Conservation (phyloP, 2,888 invertebrate species). For the Sisyra terminalis region DNA sequence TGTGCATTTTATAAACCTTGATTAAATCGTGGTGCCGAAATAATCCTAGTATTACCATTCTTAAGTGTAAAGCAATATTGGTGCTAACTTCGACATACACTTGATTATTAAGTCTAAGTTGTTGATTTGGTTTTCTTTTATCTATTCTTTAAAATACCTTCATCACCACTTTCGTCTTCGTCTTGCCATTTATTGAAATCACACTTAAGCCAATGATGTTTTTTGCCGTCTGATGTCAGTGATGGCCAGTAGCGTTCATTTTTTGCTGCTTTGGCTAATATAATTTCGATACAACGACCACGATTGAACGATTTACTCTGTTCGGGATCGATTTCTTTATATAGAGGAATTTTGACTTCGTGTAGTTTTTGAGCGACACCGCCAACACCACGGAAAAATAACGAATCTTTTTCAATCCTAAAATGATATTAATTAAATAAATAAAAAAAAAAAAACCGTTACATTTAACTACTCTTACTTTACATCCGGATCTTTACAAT, state of each 20-base stretch:
- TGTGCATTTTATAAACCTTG: no score
- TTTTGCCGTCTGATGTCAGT: constrained; percentile 72
- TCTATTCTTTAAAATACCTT: no score
- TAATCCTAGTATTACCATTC: no score
- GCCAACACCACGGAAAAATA: constrained; percentile 74
- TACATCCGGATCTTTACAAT: constrained; percentile 69
- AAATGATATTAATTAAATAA: no score
- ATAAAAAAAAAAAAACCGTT: constrained; percentile 11
- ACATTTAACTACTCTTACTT: constrained; percentile 32
- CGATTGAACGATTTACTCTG: constrained; percentile 55
- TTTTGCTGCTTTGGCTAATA: constrained; percentile 45
- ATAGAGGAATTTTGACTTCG: constrained; percentile 77
- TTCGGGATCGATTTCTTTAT: constrained; percentile 65
- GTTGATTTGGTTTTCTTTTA: no score
- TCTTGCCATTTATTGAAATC: constrained; percentile 98
- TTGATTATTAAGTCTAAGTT: not conserved
- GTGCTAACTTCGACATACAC: not conserved
- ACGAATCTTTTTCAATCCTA: constrained; percentile 50
- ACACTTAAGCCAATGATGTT: constrained; percentile 90
- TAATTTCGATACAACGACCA: constrained; percentile 58
- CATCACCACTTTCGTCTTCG: constrained; percentile 85
- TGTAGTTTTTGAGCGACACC: constrained; percentile 71
- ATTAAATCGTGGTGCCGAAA: no score
- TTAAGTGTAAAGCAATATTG: not conserved
- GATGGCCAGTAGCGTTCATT: constrained; percentile 76